Conservation (phyloP, 2,888 invertebrate species). For the Parnassius apollo region DNA sequence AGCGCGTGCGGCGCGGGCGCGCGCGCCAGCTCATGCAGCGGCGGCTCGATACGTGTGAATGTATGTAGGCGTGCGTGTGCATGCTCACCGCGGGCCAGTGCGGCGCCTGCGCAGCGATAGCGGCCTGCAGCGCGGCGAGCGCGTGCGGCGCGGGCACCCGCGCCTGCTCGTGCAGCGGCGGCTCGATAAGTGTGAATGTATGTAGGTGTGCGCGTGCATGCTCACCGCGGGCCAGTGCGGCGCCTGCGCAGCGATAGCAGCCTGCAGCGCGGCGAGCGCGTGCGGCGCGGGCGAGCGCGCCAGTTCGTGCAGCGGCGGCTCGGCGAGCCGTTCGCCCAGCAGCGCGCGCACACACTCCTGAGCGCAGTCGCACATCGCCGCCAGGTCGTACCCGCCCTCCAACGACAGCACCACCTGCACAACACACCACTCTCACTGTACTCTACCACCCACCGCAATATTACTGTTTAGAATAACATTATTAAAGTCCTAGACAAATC, state of each 20-base stretch:
- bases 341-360: constrained; percentile 97
- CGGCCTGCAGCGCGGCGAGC: no score
- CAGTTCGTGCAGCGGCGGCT: constrained; percentile 87
- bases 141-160: no score
- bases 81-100: not conserved
- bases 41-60: not conserved
- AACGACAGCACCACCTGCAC: constrained; percentile 91
- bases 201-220: no score
- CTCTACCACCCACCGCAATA: no score
- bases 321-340: constrained; percentile 89
- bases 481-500: no score
- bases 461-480: no score
- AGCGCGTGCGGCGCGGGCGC: no score
- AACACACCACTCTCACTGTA: not conserved
- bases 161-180: no score
- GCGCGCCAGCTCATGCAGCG: no score
- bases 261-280: constrained; percentile 91
- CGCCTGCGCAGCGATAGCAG: constrained; percentile 91
- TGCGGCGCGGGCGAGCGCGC: constrained; percentile 89
- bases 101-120: no score
- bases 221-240: constrained; percentile 61
- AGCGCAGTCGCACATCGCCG: constrained; percentile 97
- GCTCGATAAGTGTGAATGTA: no score
- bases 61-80: constrained; percentile 8
- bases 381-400: constrained; percentile 98